Percentiles rank a stretch among this genome's conserved stretches.
phyloP scores from a whole-genome alignment of 2,888 invertebrate genomes.

The Eupithecia abbreviata region DNA sequence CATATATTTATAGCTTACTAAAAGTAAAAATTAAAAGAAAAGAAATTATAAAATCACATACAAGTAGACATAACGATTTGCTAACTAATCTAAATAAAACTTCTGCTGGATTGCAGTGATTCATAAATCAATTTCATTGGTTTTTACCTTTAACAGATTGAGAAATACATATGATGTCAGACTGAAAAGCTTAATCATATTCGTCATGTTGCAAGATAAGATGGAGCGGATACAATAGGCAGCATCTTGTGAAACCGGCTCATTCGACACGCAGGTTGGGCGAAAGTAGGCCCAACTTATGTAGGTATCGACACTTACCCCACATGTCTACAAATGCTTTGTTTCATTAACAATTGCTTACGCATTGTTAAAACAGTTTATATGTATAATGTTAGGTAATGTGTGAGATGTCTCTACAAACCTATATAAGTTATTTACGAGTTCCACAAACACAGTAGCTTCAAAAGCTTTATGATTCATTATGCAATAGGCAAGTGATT shows the following conservation, averaged over 20 bases:
- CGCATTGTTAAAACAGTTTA: constrained; percentile 58
- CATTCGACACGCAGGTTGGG: constrained; percentile 77
- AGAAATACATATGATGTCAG: constrained; percentile 68
- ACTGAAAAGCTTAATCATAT: constrained; percentile 79
- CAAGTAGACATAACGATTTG: background rate
- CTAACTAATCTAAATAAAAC: background rate
- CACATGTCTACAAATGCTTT: constrained; percentile 63
- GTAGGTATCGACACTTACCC: constrained; percentile 66
- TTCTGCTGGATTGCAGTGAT: background rate
- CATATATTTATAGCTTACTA: background rate
- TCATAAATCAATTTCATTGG: constrained; percentile 16
- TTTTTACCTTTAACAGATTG: constrained; percentile 43
- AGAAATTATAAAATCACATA: background rate
- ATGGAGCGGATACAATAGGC: constrained; percentile 79
- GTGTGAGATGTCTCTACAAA: constrained; percentile 23
- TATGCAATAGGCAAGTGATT: constrained; percentile 44
- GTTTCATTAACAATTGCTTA: constrained; percentile 68
- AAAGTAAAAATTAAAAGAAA: background rate
- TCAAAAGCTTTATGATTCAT: constrained; percentile 37
- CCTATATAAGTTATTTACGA: constrained; percentile 10
- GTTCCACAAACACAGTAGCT: constrained; percentile 31
- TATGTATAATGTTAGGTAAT: constrained; percentile 29
- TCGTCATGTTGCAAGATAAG: constrained; percentile 77
- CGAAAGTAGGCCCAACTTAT: constrained; percentile 72
- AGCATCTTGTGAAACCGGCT: constrained; percentile 74